Evolutionary conservation across 2,113 vertebrate species (phyloP).

Genomic region (Gavia stellata): DNA sequence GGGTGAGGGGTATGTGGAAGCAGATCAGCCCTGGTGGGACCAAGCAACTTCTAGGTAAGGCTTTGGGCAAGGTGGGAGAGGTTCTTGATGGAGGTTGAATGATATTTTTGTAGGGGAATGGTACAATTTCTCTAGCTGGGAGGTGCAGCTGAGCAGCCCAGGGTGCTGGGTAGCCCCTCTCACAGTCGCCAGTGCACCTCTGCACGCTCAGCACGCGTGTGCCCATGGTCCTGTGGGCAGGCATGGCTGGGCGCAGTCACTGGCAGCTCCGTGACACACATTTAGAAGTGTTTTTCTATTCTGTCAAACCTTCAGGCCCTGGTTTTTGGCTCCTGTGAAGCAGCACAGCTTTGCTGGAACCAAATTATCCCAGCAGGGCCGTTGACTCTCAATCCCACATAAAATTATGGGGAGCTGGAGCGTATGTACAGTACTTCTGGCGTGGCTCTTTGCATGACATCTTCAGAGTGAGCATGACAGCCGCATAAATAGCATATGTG

Average conservation of each 20-base stretch:
- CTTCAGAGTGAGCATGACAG: neutral
- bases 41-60: neutral
- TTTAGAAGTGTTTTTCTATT: neutral
- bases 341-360: neutral
- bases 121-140: neutral
- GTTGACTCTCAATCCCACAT: neutral
- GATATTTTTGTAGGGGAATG: neutral
- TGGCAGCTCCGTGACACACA: neutral
- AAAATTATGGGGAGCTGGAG: neutral
- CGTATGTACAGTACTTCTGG: neutral
- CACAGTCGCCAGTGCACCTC: neutral
- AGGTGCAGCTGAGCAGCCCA: neutral
- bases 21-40: no score
- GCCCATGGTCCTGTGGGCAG: neutral
- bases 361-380: neutral
- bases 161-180: neutral
- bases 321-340: neutral
- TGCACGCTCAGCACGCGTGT: rapidly evolving
- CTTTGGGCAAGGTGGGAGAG: neutral
- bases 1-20: rapidly evolving
- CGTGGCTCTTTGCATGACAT: neutral
- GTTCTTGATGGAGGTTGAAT: neutral
- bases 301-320: neutral
- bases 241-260: neutral
- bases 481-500: neutral